These are phyloP conservation scores for Imbricaverruca yamaguchii DNA, from an alignment of 2,888 invertebrate genomes.

Conservation along the genomic window DNA sequence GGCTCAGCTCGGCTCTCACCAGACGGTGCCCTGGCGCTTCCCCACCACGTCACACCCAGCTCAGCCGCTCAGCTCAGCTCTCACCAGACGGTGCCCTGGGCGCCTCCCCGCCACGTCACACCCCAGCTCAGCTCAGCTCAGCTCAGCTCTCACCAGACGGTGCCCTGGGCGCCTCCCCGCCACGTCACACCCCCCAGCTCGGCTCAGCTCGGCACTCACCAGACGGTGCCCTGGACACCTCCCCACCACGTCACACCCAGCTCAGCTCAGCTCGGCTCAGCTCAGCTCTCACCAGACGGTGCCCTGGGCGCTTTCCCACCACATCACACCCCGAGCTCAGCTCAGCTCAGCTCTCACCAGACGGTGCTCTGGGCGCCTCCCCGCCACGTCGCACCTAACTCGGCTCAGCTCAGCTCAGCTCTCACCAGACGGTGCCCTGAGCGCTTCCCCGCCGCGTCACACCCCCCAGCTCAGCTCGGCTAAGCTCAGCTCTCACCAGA, in stretches of 20 bases:
- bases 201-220: constrained; percentile 65
- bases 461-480: too few species aligned
- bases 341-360: constrained; percentile 68
- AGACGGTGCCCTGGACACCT: constrained; percentile 99
- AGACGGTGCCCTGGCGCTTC: constrained; percentile 98
- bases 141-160: constrained; percentile 83
- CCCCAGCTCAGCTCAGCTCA: too few species aligned
- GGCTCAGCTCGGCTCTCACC: constrained; percentile 65
- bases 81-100: constrained; percentile 99
- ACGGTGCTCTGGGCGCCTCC: constrained; percentile 99
- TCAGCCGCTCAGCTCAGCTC: too few species aligned
- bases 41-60: too few species aligned
- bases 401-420: too few species aligned
- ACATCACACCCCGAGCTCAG: too few species aligned
- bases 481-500: constrained; percentile 72
- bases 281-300: constrained; percentile 88
- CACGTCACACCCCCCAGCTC: too few species aligned
- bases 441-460: constrained; percentile 62
- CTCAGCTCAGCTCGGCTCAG: too few species aligned
- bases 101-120: constrained; percentile 60
- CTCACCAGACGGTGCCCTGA: constrained; percentile 98
- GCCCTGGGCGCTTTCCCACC: constrained; percentile 99
- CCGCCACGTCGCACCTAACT: too few species aligned
- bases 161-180: constrained; percentile 99
- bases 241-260: too few species aligned